These are phyloP conservation scores for Spinibarbus caldwelli DNA, from an alignment of 2,797 vertebrate genomes.

Conservation along the genomic window DNA sequence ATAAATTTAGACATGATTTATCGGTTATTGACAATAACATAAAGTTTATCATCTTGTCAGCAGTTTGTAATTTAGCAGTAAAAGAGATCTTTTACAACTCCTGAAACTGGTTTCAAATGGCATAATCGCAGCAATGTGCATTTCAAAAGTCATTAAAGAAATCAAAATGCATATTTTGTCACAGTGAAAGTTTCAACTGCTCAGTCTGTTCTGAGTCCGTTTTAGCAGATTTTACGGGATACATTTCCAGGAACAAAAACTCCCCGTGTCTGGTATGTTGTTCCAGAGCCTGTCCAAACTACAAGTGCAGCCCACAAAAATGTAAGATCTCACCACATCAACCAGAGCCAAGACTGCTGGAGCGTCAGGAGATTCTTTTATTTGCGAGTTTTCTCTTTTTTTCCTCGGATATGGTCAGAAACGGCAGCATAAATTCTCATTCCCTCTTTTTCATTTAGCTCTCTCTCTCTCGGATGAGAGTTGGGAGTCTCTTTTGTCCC, in stretches of 20 bases:
- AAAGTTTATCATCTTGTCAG: not conserved
- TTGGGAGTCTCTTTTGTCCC: not conserved
- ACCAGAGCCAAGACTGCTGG: conserved; percentile 25
- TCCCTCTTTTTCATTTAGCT: conserved; percentile 7
- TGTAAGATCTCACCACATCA: conserved; percentile 6
- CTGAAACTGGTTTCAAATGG: not conserved
- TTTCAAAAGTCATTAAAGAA: not conserved
- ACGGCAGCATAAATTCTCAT: not conserved
- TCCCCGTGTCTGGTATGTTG: conserved; percentile 25
- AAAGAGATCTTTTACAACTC: not conserved
- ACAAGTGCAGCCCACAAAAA: conserved; percentile 51
- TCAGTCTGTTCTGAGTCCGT: not conserved
- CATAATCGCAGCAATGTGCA: not conserved
- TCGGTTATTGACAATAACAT: not conserved
- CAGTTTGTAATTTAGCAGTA: not conserved
- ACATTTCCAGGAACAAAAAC: conserved; percentile 17
- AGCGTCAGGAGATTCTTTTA: conserved; percentile 4
- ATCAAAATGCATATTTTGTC: not conserved
- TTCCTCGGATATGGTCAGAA: not conserved
- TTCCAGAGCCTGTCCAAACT: conserved; percentile 7
- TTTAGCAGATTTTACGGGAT: conserved; percentile 11
- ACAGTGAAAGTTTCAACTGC: conserved; percentile 1
- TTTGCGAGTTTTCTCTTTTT: conserved; percentile 13
- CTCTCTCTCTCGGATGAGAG: not conserved
- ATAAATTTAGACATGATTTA: not conserved